These are phyloP conservation scores for Cerceris rybyensis DNA, from an alignment of 2,888 invertebrate genomes.

Conservation along the genomic window DNA sequence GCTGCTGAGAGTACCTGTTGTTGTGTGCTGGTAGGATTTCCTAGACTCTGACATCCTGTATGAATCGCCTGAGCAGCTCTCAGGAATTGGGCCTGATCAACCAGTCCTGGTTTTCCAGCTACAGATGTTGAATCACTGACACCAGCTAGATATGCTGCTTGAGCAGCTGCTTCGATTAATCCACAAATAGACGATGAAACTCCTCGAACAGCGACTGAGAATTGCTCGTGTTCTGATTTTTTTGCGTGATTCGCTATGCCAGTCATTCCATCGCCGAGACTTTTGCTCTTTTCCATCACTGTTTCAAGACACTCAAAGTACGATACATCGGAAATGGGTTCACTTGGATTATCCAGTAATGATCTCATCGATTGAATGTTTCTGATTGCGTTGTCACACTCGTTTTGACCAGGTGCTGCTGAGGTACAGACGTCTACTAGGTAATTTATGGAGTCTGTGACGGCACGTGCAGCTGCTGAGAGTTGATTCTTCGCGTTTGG, in stretches of 20 bases:
- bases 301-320: slow-evolving; percentile 97
- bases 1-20: slow-evolving; percentile 94
- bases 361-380: slow-evolving; percentile 94
- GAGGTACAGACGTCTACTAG: slow-evolving; percentile 94
- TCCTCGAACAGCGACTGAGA: slow-evolving; percentile 91
- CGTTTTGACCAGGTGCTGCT: slow-evolving; percentile 97
- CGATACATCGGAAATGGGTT: slow-evolving; percentile 93
- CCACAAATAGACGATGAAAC: slow-evolving; percentile 95
- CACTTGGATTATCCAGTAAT: slow-evolving; percentile 91
- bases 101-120: slow-evolving; percentile 93
- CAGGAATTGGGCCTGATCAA: slow-evolving; percentile 94
- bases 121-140: slow-evolving; percentile 95
- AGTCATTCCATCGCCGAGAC: slow-evolving; percentile 94
- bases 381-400: slow-evolving; percentile 97
- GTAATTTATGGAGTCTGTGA: slow-evolving; percentile 96
- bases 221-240: slow-evolving; percentile 91
- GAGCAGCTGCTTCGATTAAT: slow-evolving; percentile 95
- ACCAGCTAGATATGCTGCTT: slow-evolving; percentile 97
- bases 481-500: slow-evolving; percentile 96
- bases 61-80: slow-evolving; percentile 95
- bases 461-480: slow-evolving; percentile 93
- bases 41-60: slow-evolving; percentile 91
- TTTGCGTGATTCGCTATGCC: slow-evolving; percentile 97
- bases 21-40: slow-evolving; percentile 88
- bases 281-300: slow-evolving; percentile 94